These are phyloP conservation scores for Eristalinus aeneus DNA, from an alignment of 2,888 invertebrate genomes.

Conservation along the genomic window DNA sequence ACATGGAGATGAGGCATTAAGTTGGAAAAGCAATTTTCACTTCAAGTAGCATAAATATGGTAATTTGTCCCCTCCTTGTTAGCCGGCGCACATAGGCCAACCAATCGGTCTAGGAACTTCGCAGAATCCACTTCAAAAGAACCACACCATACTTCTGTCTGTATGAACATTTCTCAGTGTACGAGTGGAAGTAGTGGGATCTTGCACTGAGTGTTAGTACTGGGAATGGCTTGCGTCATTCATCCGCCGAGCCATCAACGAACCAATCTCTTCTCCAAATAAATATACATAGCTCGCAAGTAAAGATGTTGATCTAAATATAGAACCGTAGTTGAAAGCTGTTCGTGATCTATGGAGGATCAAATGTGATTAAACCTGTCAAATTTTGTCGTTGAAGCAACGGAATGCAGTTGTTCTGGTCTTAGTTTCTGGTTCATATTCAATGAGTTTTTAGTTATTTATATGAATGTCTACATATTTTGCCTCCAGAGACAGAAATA, in stretches of 20 bases:
- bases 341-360: neutral
- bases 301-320: constrained; percentile 11
- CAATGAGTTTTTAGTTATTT: constrained; percentile 34
- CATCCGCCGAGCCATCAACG: constrained; percentile 47
- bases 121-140: constrained; percentile 25
- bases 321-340: constrained; percentile 11
- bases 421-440: constrained; percentile 49
- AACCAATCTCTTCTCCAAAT: constrained; percentile 30
- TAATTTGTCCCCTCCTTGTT: constrained; percentile 41
- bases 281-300: constrained; percentile 45
- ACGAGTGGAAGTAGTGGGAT: neutral
- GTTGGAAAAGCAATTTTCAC: neutral
- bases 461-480: constrained; percentile 1
- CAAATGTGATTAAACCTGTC: neutral
- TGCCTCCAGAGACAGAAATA: neutral
- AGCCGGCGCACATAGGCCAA: neutral
- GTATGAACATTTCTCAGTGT: constrained; percentile 2
- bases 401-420: constrained; percentile 36
- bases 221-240: constrained; percentile 39
- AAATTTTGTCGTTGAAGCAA: constrained; percentile 5
- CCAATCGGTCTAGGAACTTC: neutral
- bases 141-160: constrained; percentile 6
- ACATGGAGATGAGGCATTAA: neutral
- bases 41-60: constrained; percentile 56
- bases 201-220: neutral